Evolutionary conservation across 2,888 invertebrate genomes (phyloP).

Genomic region (Hydrotaea cyrtoneurina): DNA sequence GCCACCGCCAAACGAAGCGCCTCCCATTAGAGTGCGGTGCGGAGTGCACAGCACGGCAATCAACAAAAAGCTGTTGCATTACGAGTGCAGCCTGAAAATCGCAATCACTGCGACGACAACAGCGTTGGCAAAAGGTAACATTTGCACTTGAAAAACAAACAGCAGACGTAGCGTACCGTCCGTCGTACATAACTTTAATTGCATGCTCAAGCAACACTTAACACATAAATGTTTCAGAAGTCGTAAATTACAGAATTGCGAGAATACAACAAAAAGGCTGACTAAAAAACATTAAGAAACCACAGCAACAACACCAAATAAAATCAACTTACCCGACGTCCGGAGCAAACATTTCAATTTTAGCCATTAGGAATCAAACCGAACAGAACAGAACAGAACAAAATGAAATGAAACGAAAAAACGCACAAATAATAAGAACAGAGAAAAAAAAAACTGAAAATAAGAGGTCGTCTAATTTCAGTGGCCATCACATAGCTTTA

Average conservation of each 20-base stretch:
- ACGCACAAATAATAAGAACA: conserved; percentile 40
- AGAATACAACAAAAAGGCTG: conserved; percentile 15
- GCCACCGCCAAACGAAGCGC: conserved; percentile 39
- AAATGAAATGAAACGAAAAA: conserved; percentile 11
- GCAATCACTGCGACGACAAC: neutral
- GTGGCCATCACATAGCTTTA: conserved; percentile 41
- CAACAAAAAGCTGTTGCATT: conserved; percentile 2
- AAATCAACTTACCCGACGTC: conserved; percentile 8
- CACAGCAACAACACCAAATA: neutral
- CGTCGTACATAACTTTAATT: conserved; percentile 42
- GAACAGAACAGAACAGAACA: neutral
- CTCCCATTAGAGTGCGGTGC: conserved; percentile 36
- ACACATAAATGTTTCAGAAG: conserved; percentile 51
- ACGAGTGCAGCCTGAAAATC: neutral
- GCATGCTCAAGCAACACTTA: conserved; percentile 50
- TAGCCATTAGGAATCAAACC: conserved; percentile 37
- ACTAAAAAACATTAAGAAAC: neutral
- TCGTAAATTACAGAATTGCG: conserved; percentile 49
- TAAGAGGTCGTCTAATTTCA: conserved; percentile 50
- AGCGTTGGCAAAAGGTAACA: conserved; percentile 3
- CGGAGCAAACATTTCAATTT: conserved; percentile 44
- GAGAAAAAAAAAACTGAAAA: conserved; percentile 34
- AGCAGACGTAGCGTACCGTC: neutral
- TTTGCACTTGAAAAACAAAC: conserved; percentile 44
- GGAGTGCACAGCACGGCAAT: conserved; percentile 1